phyloP scores from a whole-genome alignment of 2,797 vertebrate genomes.

The Falco naumanni region DNA sequence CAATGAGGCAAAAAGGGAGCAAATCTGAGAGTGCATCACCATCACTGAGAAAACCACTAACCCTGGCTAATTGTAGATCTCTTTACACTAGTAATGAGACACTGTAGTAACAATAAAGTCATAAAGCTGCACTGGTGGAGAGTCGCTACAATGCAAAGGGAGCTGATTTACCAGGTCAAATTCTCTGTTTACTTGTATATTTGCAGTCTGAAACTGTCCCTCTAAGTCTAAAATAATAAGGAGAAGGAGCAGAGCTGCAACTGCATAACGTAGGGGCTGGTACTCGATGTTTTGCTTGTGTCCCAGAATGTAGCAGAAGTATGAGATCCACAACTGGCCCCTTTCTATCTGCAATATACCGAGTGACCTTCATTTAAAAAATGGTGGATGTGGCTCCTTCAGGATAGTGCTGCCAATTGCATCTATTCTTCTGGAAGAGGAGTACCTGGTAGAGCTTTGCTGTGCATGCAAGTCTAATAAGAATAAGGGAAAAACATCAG shows the following conservation, averaged over 20 bases:
- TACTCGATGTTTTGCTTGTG: not conserved
- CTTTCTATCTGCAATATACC: not conserved
- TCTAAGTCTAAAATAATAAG: not conserved
- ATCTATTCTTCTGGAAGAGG: not conserved
- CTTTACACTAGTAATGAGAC: not conserved
- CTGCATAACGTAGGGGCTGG: accelerated
- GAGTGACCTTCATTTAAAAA: not conserved
- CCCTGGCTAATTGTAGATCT: not conserved
- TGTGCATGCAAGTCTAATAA: not conserved
- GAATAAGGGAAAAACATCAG: not conserved
- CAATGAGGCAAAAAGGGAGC: not conserved
- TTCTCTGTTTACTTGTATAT: not conserved
- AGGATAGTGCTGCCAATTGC: not conserved
- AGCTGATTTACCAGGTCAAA: not conserved
- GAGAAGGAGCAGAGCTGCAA: not conserved
- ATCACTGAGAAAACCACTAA: not conserved
- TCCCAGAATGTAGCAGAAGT: not conserved
- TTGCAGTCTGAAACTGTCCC: not conserved
- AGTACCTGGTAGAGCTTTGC: not conserved
- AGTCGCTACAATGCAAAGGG: accelerated
- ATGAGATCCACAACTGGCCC: not conserved
- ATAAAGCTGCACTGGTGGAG: not conserved
- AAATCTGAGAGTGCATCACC: not conserved
- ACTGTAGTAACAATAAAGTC: not conserved
- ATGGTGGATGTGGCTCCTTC: not conserved